Evolutionary conservation across 2,113 vertebrate species (phyloP).

Genomic region (Zosterops hypoxanthus): DNA sequence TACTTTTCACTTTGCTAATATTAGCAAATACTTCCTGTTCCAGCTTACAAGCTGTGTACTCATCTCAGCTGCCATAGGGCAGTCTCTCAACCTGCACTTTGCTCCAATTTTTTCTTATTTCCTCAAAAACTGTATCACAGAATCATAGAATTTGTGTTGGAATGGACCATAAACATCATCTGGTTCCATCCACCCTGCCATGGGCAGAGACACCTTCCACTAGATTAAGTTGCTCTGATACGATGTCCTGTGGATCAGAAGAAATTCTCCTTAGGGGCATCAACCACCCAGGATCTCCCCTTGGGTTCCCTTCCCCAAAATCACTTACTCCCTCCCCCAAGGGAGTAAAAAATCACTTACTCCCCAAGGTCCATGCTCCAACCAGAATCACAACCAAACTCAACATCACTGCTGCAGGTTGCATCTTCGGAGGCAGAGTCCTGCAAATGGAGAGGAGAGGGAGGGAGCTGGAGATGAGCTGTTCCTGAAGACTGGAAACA

Average conservation of each 20-base stretch:
- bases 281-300: neutral
- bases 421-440: neutral
- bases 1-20: neutral
- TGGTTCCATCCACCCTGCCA: neutral
- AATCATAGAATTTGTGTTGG: neutral
- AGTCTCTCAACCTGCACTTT: neutral
- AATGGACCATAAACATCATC: neutral
- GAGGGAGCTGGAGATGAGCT: neutral
- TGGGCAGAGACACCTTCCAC: neutral
- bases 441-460: neutral
- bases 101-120: neutral
- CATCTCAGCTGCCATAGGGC: neutral
- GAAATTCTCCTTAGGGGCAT: neutral
- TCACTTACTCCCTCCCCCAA: neutral
- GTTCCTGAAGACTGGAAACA: accelerated
- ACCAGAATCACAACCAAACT: neutral
- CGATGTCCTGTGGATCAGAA: neutral
- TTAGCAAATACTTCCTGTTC: neutral
- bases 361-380: neutral
- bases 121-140: neutral
- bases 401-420: neutral
- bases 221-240: neutral
- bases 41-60: neutral
- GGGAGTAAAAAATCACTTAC: conserved; percentile 32
- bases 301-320: neutral